Conservation (phyloP, 2,888 invertebrate species). For the Drosophila mettleri region DNA sequence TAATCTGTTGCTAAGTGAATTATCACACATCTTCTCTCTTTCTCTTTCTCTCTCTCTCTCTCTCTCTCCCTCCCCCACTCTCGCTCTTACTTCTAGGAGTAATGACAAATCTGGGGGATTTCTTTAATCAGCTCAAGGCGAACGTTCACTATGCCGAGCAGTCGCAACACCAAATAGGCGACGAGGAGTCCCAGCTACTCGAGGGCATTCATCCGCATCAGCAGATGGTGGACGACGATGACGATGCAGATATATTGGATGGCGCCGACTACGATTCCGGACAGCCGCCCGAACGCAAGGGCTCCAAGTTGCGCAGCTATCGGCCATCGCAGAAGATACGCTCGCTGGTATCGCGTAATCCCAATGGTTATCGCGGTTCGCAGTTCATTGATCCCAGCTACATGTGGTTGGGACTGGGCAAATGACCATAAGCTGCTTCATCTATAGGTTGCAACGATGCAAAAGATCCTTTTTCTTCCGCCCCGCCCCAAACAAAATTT, state of each 20-base stretch:
- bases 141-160: slow-evolving; percentile 83
- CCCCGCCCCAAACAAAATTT: slow-evolving; percentile 10
- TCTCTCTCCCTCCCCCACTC: neutral
- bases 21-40: slow-evolving; percentile 1
- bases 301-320: slow-evolving; percentile 85
- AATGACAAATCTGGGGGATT: slow-evolving; percentile 83
- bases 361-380: slow-evolving; percentile 87
- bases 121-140: slow-evolving; percentile 82
- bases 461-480: slow-evolving; percentile 20
- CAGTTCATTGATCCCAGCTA: slow-evolving; percentile 88
- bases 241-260: slow-evolving; percentile 21
- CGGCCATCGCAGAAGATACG: slow-evolving; percentile 86
- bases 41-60: neutral
- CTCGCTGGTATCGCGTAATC: slow-evolving; percentile 87
- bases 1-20: slow-evolving; percentile 33
- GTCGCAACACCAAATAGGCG: slow-evolving; percentile 67
- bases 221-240: slow-evolving; percentile 59
- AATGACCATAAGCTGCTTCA: slow-evolving; percentile 62
- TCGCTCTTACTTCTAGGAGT: slow-evolving; percentile 73
- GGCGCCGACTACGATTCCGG: slow-evolving; percentile 33
- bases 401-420: slow-evolving; percentile 89
- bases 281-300: slow-evolving; percentile 48
- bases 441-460: slow-evolving; percentile 43
- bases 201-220: slow-evolving; percentile 81
- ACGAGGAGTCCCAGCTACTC: slow-evolving; percentile 75